Conservation (phyloP, 2,113 vertebrate species). For the Pongo pygmaeus region DNA sequence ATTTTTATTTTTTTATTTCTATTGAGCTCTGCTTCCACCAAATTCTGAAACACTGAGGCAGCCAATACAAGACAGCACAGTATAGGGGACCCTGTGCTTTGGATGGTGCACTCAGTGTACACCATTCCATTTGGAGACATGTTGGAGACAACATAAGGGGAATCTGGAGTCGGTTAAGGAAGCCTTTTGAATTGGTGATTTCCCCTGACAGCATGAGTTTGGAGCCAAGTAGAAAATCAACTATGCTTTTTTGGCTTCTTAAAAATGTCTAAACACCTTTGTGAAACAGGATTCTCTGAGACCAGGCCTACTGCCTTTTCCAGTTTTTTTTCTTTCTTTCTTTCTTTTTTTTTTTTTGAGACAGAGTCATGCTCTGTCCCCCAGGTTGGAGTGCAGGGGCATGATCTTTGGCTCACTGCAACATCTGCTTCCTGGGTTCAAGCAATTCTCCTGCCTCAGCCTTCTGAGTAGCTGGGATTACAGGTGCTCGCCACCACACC, state of each 20-base stretch:
- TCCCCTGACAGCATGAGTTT: not conserved
- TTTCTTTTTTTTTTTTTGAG: too few relatives aligned
- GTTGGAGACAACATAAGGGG: not conserved
- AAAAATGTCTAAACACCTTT: not conserved
- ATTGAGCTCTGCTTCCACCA: not conserved
- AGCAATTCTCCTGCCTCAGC: too few relatives aligned
- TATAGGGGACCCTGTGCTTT: not conserved
- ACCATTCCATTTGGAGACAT: not conserved
- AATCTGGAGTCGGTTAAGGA: fast-evolving
- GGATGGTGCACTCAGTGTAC: not conserved
- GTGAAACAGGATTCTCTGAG: not conserved
- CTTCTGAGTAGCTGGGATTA: too few relatives aligned
- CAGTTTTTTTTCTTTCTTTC: too few relatives aligned
- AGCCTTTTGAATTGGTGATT: not conserved
- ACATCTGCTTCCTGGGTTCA: too few relatives aligned
- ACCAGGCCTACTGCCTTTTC: not conserved
- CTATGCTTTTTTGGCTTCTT: not conserved
- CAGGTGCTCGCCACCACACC: too few relatives aligned
- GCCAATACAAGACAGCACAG: not conserved
- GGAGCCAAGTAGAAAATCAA: not conserved
- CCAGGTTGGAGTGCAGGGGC: too few relatives aligned
- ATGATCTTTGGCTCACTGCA: too few relatives aligned
- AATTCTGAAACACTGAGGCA: not conserved
- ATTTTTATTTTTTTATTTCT: not conserved
- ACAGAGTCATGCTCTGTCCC: too few relatives aligned